Evolutionary conservation across 1,140 invertebrate species (phyloP), one percentile per base, ranked within the genome.

Genomic region (Palaemon carinicauda): DNA sequence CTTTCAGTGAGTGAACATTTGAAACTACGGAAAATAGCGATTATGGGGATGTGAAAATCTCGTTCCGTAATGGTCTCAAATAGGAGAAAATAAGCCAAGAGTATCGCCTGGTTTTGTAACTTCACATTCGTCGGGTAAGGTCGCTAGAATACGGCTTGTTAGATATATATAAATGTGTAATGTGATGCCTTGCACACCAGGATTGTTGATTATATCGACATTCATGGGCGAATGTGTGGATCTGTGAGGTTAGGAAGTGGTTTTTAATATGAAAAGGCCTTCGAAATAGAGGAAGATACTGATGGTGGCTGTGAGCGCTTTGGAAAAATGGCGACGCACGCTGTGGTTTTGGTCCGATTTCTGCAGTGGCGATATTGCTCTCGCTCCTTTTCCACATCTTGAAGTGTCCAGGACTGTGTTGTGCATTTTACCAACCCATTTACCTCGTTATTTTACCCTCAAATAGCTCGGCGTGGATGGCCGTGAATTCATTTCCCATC

Each of bases 301-400:
- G 77, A 74, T 41, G 83, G 77, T 24, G 80, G 77, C 77, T 51
- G 74, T 24, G 51, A 80, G 52, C 21, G 27, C n/a, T 51, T 1
- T 50, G 65, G 77, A 86, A 86, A 86, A 86, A 86, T 86, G 83
- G 83, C 83, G 83, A 80, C 83, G 83, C 77, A 78, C 77, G 71
- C 21, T 86, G 56, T 73, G 60, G 77, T 86, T 86, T 86, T 86
- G 50, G 52, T 41, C 24, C 41, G 60, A 86, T 86, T 86, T 86
- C 60, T 80, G 77, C 77, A 60, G 65, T 60, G 77, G 77, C 83
- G 60, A 74, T 60, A 41, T 33, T 27, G 41, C 41, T 41, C 41
- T 41, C 12, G 41, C 41, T 41, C 12, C 41, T 41, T 41, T 5
- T 41, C 41, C 7, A 41, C 41, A 41, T 41, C 41, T 41, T 41